These are phyloP conservation scores for Saccostrea glomerata DNA, from an alignment of 1,140 invertebrate genomes.

Conservation along the genomic window DNA sequence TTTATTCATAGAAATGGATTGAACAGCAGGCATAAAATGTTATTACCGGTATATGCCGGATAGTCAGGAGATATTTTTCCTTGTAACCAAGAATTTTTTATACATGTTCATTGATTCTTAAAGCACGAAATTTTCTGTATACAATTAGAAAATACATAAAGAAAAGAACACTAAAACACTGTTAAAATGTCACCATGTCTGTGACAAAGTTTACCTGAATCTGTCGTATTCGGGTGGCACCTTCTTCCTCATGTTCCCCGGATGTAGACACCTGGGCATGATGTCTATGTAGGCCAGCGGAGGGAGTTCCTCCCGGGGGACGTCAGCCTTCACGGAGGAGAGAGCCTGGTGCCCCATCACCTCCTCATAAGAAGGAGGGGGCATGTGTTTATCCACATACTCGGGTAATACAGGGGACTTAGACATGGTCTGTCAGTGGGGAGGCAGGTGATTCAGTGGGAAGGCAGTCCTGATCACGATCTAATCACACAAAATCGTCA, in stretches of 20 bases:
- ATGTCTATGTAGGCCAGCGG: constrained; percentile 65
- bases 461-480: background rate
- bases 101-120: no score
- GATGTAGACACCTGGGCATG: constrained; percentile 55
- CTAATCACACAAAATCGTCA: background rate
- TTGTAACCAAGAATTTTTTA: no score
- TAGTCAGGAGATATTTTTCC: no score
- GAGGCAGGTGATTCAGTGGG: background rate
- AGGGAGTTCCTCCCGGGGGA: constrained; percentile 51
- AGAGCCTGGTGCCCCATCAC: constrained; percentile 60
- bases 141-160: no score
- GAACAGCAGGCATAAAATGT: no score
- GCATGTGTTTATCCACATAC: constrained; percentile 37
- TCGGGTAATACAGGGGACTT: constrained; percentile 40
- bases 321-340: constrained; percentile 50
- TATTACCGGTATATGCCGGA: no score
- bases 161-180: no score
- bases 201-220: constrained; percentile 53
- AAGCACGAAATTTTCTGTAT: no score
- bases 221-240: constrained; percentile 59
- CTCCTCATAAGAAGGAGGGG: constrained; percentile 65
- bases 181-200: no score
- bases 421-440: no score
- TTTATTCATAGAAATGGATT: no score
- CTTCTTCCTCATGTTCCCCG: constrained; percentile 56